Evolutionary conservation across 2,113 vertebrate species (phyloP), one percentile per base, ranked within the genome.

Genomic region (Gobius niger): DNA sequence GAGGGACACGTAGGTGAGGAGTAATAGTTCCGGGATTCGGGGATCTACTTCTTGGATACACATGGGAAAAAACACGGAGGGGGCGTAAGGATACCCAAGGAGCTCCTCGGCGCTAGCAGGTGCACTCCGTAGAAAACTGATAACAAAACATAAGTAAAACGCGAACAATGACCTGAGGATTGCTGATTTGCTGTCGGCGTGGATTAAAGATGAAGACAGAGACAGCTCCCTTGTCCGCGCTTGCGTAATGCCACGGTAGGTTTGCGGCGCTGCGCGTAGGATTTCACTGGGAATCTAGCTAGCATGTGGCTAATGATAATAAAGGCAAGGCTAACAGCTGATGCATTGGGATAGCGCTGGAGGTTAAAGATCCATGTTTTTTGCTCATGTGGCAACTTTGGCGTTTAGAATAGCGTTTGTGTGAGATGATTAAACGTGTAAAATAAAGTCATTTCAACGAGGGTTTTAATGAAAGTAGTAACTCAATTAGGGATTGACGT

Each of bases 1-100:
- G 86, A 91, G 54, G 88, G 81, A 90, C 90, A 88, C 64, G 7
- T 63, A 34, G 13, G 57, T 34, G 19, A 62, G 16, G 24, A 6
- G 51, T 63, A 73, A 73, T 66, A 76, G 89, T 87, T 90, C 89
- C 86, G 84, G 90, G 88, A 87, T 82, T n/a, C n/a, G 49, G 63
- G 77, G 89, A 62, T 80, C 89, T 87, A 85, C 71, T 84, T 89
- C 16, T 54, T 54, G 18, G 60, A 54, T 63, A n/a, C 66, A 47
- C 15, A 14, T 67, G 67, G 56, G 60, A 68, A 72, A 68, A 72
- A 77, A 71, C n/a, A 24, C 19, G 3, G 18, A 3, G 7, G 47
- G 7, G 44, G 89, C 79, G 91, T 52, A 73, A 63, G 89, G 81
- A 92, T 88, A 90, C 3, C 83, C 2, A 1, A 15, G 72, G 60